Conservation (phyloP, 1,140 invertebrate genomes). For the Trissolcus basalis region DNA sequence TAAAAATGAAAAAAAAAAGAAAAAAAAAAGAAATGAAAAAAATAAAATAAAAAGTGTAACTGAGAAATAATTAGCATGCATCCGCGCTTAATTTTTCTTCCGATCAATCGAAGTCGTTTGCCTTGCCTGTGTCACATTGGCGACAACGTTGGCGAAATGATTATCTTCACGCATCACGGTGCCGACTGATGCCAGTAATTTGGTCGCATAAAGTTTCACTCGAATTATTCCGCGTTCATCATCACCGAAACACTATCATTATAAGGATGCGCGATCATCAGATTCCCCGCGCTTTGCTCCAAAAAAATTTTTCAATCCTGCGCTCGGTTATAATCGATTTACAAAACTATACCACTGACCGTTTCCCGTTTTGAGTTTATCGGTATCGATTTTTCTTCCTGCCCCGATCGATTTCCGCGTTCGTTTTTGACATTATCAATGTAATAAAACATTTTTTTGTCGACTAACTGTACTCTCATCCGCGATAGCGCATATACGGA, state of each 20-base stretch:
- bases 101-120: constrained; percentile 11
- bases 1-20: constrained; percentile 9
- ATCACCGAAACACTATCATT: constrained; percentile 49
- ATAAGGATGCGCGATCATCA: constrained; percentile 24
- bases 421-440: constrained; percentile 6
- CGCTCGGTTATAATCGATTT: neutral
- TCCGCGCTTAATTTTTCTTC: neutral
- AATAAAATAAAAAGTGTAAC: too few relatives aligned
- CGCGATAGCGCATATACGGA: too few relatives aligned
- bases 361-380: constrained; percentile 2
- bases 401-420: neutral
- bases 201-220: constrained; percentile 45
- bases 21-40: too few relatives aligned
- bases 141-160: constrained; percentile 40
- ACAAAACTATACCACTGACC: too few relatives aligned
- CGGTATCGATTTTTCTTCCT: constrained; percentile 3
- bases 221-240: constrained; percentile 30
- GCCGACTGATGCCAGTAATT: constrained; percentile 47
- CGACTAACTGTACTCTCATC: too few relatives aligned
- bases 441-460: neutral
- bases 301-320: constrained; percentile 32
- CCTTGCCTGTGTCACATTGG: constrained; percentile 36
- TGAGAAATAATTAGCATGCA: neutral
- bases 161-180: constrained; percentile 50
- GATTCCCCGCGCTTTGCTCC: constrained; percentile 8